phyloP scores from a whole-genome alignment of 2,797 vertebrate genomes.

The Kryptopterus vitreolus region DNA sequence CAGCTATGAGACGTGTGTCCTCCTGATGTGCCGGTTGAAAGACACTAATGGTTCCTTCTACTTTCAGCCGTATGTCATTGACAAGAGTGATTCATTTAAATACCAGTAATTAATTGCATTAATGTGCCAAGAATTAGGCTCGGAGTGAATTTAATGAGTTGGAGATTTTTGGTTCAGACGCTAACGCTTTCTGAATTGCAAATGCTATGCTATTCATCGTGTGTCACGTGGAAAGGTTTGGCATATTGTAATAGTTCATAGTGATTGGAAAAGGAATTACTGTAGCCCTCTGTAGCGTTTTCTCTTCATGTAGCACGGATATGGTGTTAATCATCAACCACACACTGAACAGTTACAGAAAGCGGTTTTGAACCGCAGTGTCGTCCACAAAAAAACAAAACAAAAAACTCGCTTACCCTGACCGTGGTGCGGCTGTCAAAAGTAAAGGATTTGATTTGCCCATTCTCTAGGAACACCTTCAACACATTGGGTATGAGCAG shows the following conservation, averaged over 20 bases:
- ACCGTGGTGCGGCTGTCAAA: constrained; percentile 98
- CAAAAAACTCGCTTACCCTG: constrained; percentile 80
- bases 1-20: constrained; percentile 60
- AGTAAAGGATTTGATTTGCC: constrained; percentile 98
- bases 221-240: constrained; percentile 24
- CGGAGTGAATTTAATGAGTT: constrained; percentile 21
- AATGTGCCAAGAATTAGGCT: constrained; percentile 37
- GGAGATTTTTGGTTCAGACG: constrained; percentile 32
- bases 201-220: constrained; percentile 34
- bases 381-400: too few species aligned
- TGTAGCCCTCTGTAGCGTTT: background rate
- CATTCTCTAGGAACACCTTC: constrained; percentile 99
- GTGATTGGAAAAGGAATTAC: constrained; percentile 9
- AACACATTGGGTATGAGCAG: constrained; percentile 97
- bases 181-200: constrained; percentile 27
- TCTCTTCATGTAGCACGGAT: background rate
- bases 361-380: background rate
- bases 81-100: constrained; percentile 56
- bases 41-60: constrained; percentile 60
- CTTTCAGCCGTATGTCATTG: constrained; percentile 54
- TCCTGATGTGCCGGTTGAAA: constrained; percentile 55
- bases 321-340: constrained; percentile 5
- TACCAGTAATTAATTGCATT: constrained; percentile 44
- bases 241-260: constrained; percentile 1
- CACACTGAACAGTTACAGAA: constrained; percentile 3